Conservation (phyloP, 2,113 vertebrate species). For the rabbit (Oryctolagus cuniculus) region mOryCun1.1 NC_091433.1:176020001-176020500, state of each 20-base stretch:
- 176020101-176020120: conserved; percentile 50
- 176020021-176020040: conserved; percentile 87
- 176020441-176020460: no score
- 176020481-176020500: no score
- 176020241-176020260: background rate
- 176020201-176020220: background rate
- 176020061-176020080: conserved; percentile 83
- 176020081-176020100: conserved; percentile 67
- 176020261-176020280: background rate
- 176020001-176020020: conserved; percentile 91
- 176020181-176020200: background rate
- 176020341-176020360: background rate
- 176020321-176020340: background rate
- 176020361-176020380: background rate
- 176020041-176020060: conserved; percentile 88
- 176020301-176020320: background rate
- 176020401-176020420: background rate
- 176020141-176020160: conserved; percentile 1
- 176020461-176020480: no score
- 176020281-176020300: background rate
- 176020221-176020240: background rate
- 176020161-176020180: background rate
- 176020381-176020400: background rate
- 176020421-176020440: no score
- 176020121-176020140: conserved; percentile 16